Conservation (phyloP, 1,140 invertebrate genomes). For the Dreissena polymorpha region DNA sequence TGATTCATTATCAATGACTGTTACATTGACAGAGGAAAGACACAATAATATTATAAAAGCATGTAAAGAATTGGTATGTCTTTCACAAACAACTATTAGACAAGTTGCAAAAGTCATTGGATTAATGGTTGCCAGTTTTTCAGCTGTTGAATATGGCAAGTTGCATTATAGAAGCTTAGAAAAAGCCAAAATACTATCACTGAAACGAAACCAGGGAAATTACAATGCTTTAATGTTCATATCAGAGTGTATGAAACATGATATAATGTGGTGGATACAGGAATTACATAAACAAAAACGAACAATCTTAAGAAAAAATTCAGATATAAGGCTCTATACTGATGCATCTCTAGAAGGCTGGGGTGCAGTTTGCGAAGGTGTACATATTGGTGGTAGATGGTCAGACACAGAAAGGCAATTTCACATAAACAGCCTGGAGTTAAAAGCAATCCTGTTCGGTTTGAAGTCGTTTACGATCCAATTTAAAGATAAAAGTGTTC, state of each 20-base stretch:
- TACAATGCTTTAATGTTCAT: conserved; percentile 33
- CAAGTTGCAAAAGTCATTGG: conserved; percentile 30
- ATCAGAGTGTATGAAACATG: conserved; percentile 20
- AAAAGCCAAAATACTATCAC: conserved; percentile 21
- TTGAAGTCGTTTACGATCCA: conserved; percentile 37
- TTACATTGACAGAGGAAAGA: conserved; percentile 29
- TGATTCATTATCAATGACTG: conserved; percentile 48
- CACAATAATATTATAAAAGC: not conserved
- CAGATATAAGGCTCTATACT: too few relatives aligned
- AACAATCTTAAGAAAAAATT: too few relatives aligned
- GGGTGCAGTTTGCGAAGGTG: too few relatives aligned
- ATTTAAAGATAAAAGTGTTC: too few relatives aligned
- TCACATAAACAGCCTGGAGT: conserved; percentile 58
- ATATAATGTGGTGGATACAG: conserved; percentile 53
- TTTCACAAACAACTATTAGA: conserved; percentile 7
- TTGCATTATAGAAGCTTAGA: conserved; percentile 52
- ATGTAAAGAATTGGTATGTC: conserved; percentile 26
- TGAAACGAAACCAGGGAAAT: conserved; percentile 23
- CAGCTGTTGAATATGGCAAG: conserved; percentile 39
- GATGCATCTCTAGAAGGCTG: too few relatives aligned
- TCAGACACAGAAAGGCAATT: conserved; percentile 33
- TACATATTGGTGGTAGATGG: too few relatives aligned
- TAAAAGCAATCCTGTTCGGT: conserved; percentile 20
- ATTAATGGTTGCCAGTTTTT: conserved; percentile 27
- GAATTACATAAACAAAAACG: too few relatives aligned